These are phyloP conservation scores for Cheilosia grossa DNA, from an alignment of 2,888 invertebrate genomes.

Conservation along the genomic window DNA sequence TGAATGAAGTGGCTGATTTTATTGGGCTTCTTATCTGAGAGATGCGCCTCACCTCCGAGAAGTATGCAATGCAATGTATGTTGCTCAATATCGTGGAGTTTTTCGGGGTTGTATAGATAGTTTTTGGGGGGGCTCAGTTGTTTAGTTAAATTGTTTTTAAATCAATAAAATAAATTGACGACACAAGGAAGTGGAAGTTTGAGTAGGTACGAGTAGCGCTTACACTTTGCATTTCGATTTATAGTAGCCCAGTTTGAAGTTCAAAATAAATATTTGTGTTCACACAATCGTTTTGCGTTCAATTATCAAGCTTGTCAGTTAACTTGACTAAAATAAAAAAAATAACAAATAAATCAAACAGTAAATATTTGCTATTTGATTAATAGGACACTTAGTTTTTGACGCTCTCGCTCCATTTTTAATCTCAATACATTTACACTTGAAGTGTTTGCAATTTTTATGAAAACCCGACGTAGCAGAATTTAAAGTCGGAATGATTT, in stretches of 20 bases:
- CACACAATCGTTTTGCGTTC: conserved; percentile 17
- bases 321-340: background rate
- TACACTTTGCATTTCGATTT: background rate
- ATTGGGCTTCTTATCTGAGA: background rate
- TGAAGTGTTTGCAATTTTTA: background rate
- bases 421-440: background rate
- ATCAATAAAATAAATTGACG: background rate
- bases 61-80: conserved; percentile 18
- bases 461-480: background rate
- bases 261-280: conserved; percentile 28
- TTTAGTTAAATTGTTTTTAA: background rate
- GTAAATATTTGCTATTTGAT: conserved; percentile 33
- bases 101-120: background rate
- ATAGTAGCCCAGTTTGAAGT: conserved; percentile 20
- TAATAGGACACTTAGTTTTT: background rate
- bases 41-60: background rate
- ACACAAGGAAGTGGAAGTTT: background rate
- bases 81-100: background rate
- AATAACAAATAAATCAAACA: conserved; percentile 11
- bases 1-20: conserved; percentile 12
- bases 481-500: too few species aligned
- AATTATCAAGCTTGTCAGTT: conserved; percentile 5
- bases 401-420: background rate
- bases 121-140: background rate
- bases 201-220: background rate